Evolutionary conservation across 1,140 invertebrate genomes (phyloP).

Genomic region (Macrosteles quadrilineatus): DNA sequence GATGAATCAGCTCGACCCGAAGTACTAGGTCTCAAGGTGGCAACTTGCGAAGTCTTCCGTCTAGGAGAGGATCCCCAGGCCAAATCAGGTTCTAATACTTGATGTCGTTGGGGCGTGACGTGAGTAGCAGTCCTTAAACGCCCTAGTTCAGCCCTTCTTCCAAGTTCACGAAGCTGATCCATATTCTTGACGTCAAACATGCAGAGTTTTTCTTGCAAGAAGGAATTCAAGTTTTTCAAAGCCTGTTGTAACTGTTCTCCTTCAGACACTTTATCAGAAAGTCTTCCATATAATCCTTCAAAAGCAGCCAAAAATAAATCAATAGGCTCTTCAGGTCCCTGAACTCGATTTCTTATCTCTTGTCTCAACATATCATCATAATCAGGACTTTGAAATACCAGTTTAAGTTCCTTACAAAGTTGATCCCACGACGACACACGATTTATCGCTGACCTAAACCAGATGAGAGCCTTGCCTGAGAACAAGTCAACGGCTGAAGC

Average conservation of each 20-base stretch:
- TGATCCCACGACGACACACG: background rate
- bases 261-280: background rate
- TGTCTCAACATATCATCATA: background rate
- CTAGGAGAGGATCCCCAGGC: background rate
- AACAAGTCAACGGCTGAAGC: background rate
- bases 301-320: background rate
- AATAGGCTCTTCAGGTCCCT: conserved; percentile 1
- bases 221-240: background rate
- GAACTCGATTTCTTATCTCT: background rate
- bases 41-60: no score
- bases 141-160: background rate
- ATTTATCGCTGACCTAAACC: background rate
- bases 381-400: conserved; percentile 2
- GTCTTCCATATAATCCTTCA: no score
- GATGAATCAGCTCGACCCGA: no score
- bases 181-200: background rate
- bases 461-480: background rate
- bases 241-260: background rate
- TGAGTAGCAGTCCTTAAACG: background rate
- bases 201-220: background rate
- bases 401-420: background rate
- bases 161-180: background rate
- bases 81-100: background rate
- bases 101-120: background rate
- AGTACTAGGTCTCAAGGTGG: no score